Conservation (phyloP, 2,797 vertebrate genomes). For the Coilia nasus region DNA sequence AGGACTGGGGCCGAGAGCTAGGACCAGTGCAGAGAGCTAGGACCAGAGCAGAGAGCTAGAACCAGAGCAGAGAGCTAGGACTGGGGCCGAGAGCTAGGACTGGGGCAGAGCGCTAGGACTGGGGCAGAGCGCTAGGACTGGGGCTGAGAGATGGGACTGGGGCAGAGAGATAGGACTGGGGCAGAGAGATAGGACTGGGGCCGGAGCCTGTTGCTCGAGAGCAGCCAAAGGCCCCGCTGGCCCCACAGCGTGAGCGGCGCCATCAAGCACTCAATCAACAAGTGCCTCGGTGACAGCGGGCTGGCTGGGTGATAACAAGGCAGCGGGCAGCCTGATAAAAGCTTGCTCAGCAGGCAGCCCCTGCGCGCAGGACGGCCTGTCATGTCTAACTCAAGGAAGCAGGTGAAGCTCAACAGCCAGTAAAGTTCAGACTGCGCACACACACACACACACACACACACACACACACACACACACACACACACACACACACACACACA, state of each 20-base stretch:
- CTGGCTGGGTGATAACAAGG: constrained; percentile 9
- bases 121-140: no score
- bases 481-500: background rate
- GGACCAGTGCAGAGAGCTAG: no score
- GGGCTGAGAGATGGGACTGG: no score
- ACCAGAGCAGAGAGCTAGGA: background rate
- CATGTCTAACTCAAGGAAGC: background rate
- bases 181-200: no score
- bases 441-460: constrained; percentile 2
- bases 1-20: no score
- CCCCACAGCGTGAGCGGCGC: background rate
- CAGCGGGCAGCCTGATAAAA: background rate
- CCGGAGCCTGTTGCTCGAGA: background rate
- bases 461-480: background rate
- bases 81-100: no score
- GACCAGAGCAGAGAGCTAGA: no score
- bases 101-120: no score
- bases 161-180: no score
- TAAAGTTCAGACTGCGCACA: background rate
- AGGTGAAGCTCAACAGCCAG: background rate
- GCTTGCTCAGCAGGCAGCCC: background rate
- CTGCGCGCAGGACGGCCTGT: background rate
- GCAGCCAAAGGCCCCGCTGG: background rate
- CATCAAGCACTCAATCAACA: constrained; percentile 12
- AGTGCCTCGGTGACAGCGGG: background rate